Percentiles rank a stretch among this genome's conserved stretches.
Evolutionary conservation across 2,113 vertebrate species (phyloP).

Genomic region (Malurus cyaneus): DNA sequence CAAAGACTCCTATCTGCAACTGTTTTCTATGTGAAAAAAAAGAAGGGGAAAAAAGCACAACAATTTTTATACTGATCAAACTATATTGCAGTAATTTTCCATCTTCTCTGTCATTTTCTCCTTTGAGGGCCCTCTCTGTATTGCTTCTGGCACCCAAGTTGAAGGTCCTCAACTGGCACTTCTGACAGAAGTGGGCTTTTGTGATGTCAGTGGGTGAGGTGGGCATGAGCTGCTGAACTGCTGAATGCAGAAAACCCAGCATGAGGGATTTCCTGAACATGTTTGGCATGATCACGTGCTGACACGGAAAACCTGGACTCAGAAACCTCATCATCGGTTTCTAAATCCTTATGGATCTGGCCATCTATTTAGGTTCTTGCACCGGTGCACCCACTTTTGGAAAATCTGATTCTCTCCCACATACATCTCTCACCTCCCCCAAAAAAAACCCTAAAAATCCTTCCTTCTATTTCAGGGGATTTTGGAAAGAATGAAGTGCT

Average conservation of each 20-base stretch:
- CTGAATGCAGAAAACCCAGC: background rate
- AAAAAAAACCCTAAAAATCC: background rate
- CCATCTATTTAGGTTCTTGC: background rate
- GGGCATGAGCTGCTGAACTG: background rate
- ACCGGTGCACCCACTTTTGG: background rate
- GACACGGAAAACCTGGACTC: background rate
- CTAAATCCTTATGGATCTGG: background rate
- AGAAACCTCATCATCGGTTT: background rate
- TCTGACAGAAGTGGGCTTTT: background rate
- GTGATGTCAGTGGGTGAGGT: background rate
- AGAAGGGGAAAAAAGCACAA: fast-evolving
- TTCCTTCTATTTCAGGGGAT: conserved; percentile 25
- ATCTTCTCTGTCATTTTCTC: background rate
- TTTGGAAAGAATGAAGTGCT: conserved; percentile 19
- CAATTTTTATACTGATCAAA: background rate
- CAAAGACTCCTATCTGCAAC: background rate
- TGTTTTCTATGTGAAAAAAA: background rate
- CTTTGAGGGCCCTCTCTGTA: background rate
- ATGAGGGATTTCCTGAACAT: background rate
- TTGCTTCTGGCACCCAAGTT: background rate
- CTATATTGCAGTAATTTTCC: background rate
- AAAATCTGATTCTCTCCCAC: conserved; percentile 10
- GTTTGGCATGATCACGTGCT: background rate
- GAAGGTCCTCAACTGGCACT: background rate
- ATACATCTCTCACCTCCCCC: background rate